Conservation (phyloP, 2,113 vertebrate species). For the Malurus elegans region DNA sequence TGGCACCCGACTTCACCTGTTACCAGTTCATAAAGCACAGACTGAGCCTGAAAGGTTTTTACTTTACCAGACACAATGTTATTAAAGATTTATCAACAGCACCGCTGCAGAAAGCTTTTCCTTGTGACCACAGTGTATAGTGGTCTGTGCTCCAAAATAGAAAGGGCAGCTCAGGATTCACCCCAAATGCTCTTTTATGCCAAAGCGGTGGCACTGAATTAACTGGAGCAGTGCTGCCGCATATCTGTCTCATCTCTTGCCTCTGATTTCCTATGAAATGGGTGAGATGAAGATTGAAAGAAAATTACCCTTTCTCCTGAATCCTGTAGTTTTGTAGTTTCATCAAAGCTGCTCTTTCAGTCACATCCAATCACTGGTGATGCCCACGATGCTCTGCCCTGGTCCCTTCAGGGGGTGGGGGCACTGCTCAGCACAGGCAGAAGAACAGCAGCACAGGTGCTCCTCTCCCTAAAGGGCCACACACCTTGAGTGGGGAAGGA, state of each 20-base stretch:
- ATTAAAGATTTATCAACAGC: conserved; percentile 10
- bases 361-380: not conserved
- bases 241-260: not conserved
- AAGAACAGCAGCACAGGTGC: no score
- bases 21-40: not conserved
- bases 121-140: not conserved
- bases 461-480: not conserved
- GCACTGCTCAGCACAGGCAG: not conserved
- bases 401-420: not conserved
- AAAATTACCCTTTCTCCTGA: not conserved
- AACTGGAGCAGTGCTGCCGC: not conserved
- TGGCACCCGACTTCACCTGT: not conserved
- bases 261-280: not conserved
- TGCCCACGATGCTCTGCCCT: rapidly evolving
- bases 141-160: not conserved
- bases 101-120: not conserved
- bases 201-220: not conserved
- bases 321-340: not conserved
- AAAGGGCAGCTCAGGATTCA: not conserved
- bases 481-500: not conserved
- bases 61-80: not conserved
- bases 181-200: not conserved
- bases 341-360: not conserved
- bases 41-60: not conserved
- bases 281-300: not conserved